Evolutionary conservation across 2,113 vertebrate species (phyloP), one percentile per base, ranked within the genome.

Genomic region (Oncorhynchus clarkii): DNA sequence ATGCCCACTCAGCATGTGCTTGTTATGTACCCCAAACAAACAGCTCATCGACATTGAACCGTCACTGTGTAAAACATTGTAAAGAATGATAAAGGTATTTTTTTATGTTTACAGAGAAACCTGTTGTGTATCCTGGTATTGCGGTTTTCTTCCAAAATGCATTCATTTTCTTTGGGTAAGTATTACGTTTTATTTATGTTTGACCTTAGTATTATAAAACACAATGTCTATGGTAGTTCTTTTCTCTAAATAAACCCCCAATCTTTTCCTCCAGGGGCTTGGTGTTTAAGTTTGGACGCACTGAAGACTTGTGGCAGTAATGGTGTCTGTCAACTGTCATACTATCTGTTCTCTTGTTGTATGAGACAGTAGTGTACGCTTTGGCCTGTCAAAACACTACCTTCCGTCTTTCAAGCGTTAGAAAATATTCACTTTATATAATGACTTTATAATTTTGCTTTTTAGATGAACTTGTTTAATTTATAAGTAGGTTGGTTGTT

Each of bases 91-190:
- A 57, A 18, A 57, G 5, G 39, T 45, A 45, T 45, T 45, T 20
- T 24, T 57, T 57, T 57, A 7, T 14, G 8, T 48, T 70, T 39
- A 70, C 92, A 95, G 95, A 94, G 67, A 97, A 95, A 85, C 0
- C 80, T 9, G 4, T 88, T 0, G 95, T 99, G 5, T 99, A 99
- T 82, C 98, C 98, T 79, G 98, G 98, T 65, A 97, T 99, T 80
- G 98, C 98, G 75, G 93, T 99, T 59, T 99, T 99, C 89, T 99
- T 99, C 93, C 98, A 99, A 90, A 99, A 99, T 74, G 97, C 97
- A 0, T 99, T 99, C 92, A 99, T 99, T 93, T 99, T 99, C 91
- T 99, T 99, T 80, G 98, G 97, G 98, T 99, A 92, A 95, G 97
- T 86, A 51, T 48, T 65, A 16, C 16, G 16, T n/a, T 13, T 0